These are phyloP conservation scores for Nesogale talazaci DNA, from an alignment of 2,113 vertebrate species.

Conservation along the genomic window DNA sequence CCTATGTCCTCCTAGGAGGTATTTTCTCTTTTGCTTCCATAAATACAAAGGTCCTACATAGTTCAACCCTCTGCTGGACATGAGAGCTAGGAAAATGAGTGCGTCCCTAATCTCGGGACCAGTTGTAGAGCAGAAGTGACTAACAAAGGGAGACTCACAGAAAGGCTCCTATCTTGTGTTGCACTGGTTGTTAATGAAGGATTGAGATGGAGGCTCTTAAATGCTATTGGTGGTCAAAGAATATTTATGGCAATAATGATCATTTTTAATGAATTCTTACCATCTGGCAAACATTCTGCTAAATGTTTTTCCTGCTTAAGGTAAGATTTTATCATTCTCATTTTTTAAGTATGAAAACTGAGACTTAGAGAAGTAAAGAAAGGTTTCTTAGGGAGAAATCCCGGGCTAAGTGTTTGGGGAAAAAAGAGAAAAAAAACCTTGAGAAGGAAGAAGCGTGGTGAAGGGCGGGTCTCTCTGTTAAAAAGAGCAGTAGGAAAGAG, in stretches of 20 bases:
- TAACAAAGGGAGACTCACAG: not conserved
- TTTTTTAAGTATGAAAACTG: not conserved
- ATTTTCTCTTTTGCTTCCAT: not conserved
- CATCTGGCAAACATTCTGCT: not conserved
- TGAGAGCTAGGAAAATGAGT: not conserved
- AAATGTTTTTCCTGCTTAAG: not conserved
- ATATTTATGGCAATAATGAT: slow-evolving; percentile 2
- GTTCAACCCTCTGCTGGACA: no score
- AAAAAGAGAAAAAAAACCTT: no score
- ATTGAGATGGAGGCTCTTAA: not conserved
- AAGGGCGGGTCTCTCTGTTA: no score
- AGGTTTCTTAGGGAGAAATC: not conserved
- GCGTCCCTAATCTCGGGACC: slow-evolving; percentile 9
- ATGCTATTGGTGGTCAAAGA: not conserved
- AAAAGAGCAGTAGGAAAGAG: no score
- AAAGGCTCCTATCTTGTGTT: not conserved
- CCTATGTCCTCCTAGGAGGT: not conserved
- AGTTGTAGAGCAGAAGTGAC: not conserved
- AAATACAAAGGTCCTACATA: no score
- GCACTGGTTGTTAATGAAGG: not conserved
- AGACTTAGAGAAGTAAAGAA: not conserved
- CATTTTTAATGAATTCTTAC: not conserved
- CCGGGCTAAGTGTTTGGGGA: no score
- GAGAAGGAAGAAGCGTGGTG: no score
- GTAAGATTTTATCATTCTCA: slow-evolving; percentile 12